Conservation (phyloP, 2,797 vertebrate genomes). For the Rhinatrema bivittatum region DNA sequence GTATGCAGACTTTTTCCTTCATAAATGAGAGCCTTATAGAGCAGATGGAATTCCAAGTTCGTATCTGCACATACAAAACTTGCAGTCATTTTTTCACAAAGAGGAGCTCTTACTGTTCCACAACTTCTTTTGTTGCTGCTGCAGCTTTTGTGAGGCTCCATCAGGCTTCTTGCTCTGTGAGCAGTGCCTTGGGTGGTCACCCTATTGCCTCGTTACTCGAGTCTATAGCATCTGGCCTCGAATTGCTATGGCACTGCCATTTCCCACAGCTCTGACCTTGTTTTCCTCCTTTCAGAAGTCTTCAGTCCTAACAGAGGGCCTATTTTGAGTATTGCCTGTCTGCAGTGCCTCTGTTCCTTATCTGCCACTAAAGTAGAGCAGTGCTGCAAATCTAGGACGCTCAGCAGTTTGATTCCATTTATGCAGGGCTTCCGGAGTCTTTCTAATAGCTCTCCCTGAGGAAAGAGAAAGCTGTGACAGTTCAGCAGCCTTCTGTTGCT, state of each 20-base stretch:
- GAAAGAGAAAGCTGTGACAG: too few species aligned
- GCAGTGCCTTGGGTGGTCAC: rapidly evolving
- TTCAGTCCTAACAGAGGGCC: neutral
- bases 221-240: neutral
- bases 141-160: neutral
- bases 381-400: neutral
- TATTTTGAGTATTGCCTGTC: neutral
- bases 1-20: slow-evolving; percentile 9
- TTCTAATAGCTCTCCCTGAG: too few species aligned
- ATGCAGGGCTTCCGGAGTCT: too few species aligned
- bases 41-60: slow-evolving; percentile 7
- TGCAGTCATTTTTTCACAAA: slow-evolving; percentile 3
- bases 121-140: neutral
- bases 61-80: slow-evolving; percentile 4
- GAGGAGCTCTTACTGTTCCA: neutral
- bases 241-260: rapidly evolving
- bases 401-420: neutral
- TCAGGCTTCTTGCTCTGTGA: neutral
- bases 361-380: slow-evolving; percentile 2
- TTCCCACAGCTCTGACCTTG: neutral
- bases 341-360: slow-evolving; percentile 3
- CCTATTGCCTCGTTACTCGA: neutral
- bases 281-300: neutral
- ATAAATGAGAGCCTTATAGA: too few species aligned
- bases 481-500: too few species aligned